Evolutionary conservation across 2,113 vertebrate genomes (phyloP).

Genomic region (Garra rufa): DNA sequence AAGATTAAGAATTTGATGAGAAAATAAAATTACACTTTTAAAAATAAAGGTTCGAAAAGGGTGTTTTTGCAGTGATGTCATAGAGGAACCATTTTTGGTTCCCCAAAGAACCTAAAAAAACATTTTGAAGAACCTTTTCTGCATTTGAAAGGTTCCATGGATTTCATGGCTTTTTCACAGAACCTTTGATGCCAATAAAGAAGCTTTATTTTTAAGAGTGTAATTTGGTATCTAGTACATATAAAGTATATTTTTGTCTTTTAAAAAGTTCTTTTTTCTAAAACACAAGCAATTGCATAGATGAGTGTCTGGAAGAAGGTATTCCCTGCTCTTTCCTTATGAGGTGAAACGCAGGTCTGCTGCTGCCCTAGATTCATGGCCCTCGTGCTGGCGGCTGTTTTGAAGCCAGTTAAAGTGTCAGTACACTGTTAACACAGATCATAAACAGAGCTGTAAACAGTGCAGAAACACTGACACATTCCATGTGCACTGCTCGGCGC

Average conservation of each 20-base stretch:
- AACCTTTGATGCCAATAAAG: too few relatives aligned
- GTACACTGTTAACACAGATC: conserved; percentile 67
- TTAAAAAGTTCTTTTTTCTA: neutral
- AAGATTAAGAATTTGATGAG: neutral
- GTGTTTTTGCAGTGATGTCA: too few relatives aligned
- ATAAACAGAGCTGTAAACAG: conserved; percentile 70
- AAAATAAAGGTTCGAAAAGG: too few relatives aligned
- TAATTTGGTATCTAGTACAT: neutral
- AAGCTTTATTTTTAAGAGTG: too few relatives aligned
- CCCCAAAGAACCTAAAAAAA: too few relatives aligned
- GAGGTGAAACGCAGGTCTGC: conserved; percentile 37
- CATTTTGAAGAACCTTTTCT: too few relatives aligned
- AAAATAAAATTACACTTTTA: neutral
- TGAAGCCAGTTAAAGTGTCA: conserved; percentile 74
- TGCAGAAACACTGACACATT: conserved; percentile 37
- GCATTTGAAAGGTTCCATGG: too few relatives aligned
- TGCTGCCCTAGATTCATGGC: conserved; percentile 56
- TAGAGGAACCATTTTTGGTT: too few relatives aligned
- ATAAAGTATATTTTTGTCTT: neutral
- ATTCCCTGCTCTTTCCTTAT: conserved; percentile 29
- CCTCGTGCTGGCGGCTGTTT: conserved; percentile 43
- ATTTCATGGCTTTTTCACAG: too few relatives aligned
- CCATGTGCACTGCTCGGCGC: conserved; percentile 58
- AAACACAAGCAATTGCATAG: neutral
- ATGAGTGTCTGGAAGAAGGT: neutral